These are phyloP conservation scores for Oreotrochilus melanogaster DNA, from an alignment of 2,113 vertebrate species.

Conservation along the genomic window DNA sequence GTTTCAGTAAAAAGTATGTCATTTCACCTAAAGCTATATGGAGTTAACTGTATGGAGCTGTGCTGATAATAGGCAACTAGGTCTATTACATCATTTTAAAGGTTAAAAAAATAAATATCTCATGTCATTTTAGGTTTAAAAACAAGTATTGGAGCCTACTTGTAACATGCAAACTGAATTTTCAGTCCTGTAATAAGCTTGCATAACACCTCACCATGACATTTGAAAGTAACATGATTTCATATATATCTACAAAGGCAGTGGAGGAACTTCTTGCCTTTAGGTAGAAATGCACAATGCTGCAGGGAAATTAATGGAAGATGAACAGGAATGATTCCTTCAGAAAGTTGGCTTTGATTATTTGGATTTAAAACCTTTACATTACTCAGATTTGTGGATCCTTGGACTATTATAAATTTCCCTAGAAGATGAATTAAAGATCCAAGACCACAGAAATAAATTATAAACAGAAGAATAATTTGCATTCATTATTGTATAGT, in stretches of 20 bases:
- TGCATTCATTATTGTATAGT: background rate
- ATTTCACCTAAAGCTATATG: background rate
- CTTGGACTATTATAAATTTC: background rate
- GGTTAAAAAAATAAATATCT: background rate
- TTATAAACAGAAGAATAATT: background rate
- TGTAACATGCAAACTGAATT: background rate
- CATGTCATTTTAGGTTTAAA: background rate
- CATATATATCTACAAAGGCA: background rate
- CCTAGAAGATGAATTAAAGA: background rate
- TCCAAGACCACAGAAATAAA: background rate
- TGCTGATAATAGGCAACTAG: background rate
- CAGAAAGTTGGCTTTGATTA: background rate
- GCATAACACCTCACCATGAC: background rate
- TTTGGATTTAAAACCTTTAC: background rate
- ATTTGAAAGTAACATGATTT: background rate
- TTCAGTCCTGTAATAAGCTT: background rate
- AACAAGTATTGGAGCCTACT: background rate
- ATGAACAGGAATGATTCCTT: background rate
- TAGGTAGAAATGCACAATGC: background rate
- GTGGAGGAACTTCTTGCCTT: background rate
- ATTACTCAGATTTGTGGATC: background rate
- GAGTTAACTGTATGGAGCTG: background rate
- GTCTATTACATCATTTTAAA: background rate
- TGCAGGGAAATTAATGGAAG: background rate
- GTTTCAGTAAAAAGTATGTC: background rate